phyloP scores from a whole-genome alignment of 2,888 invertebrate genomes.

The Nymphalis polychloros region DNA sequence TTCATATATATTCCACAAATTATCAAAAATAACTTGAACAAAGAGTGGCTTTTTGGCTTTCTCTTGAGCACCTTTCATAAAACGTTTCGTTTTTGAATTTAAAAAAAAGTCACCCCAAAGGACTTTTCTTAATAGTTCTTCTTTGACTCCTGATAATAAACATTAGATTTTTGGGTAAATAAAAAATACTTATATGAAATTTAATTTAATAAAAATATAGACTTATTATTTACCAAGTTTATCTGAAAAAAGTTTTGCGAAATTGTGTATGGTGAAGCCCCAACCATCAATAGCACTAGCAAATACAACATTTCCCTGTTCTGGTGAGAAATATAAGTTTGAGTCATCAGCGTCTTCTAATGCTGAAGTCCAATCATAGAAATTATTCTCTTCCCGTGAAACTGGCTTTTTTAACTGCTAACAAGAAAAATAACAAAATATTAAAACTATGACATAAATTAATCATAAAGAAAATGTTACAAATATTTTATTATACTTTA shows the following conservation, averaged over 20 bases:
- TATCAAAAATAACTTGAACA: conserved; percentile 94
- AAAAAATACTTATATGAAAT: conserved; percentile 1
- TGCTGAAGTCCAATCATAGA: conserved; percentile 89
- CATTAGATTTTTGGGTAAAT: background rate
- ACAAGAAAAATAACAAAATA: conserved; percentile 6
- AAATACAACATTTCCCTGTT: conserved; percentile 97
- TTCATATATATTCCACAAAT: conserved; percentile 94
- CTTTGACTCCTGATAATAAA: conserved; percentile 82
- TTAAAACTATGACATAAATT: background rate
- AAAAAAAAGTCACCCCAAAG: conserved; percentile 98
- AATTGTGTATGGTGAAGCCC: conserved; percentile 89
- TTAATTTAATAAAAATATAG: background rate
- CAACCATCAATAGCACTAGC: conserved; percentile 98
- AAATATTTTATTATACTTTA: too few species aligned
- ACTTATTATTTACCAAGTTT: conserved; percentile 80
- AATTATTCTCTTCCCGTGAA: conserved; percentile 62
- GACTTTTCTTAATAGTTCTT: conserved; percentile 87
- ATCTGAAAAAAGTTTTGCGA: conserved; percentile 88
- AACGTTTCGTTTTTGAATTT: conserved; percentile 90
- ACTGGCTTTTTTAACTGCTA: conserved; percentile 55
- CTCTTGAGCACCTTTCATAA: conserved; percentile 93
- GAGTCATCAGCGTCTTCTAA: conserved; percentile 93
- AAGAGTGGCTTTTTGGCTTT: conserved; percentile 96
- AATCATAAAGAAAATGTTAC: too few species aligned
- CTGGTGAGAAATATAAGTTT: conserved; percentile 95